Evolutionary conservation across 2,113 vertebrate species (phyloP), one percentile per base, ranked within the genome.

Genomic region (Aptenodytes forsteri): DNA sequence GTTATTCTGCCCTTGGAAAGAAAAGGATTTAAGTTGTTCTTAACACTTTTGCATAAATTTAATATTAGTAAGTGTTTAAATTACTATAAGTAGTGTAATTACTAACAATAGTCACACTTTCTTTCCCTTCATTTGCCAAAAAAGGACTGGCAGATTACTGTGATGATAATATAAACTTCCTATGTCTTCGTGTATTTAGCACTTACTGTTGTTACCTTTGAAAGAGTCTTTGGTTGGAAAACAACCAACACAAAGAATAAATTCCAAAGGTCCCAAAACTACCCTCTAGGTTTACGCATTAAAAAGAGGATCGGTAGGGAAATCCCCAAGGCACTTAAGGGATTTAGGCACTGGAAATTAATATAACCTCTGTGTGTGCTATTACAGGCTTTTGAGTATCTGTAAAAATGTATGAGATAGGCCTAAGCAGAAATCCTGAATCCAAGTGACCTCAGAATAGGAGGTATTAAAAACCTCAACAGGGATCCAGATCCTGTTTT

Each of bases 321-420:
- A 96, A 94, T 91, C 85, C 59, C 71, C 59, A 77, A 77, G 91
- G 89, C 87, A 92, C 75, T 94, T 88, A 87, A 32, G 32, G 66
- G 91, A 94, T 95, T 96, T 95, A 90, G 89, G 85, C 64, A 91
- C 54, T 93, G 50, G 72, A 88, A 97, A 90, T 94, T 71, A 95
- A 93, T 91, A 94, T 88, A 96, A 97, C 75, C 79, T 90, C 12
- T 80, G 62, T 54, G 67, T 62, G 71, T 61, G 70, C 58, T 87
- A 88, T 92, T 90, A 86, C n/a, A 58, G 62, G 79, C 71, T 97
- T 95, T 73, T 61, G 89, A 95, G 22, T 93, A 91, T 64, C 71
- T 94, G 49, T 83, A 85, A 93, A 92, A 85, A 77, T 27, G 47
- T 70, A 61, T 70, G 84, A 72, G 69, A 65, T 65, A 67, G 75